phyloP scores from a whole-genome alignment of 2,797 vertebrate genomes.

The Buphagus erythrorhynchus region DNA sequence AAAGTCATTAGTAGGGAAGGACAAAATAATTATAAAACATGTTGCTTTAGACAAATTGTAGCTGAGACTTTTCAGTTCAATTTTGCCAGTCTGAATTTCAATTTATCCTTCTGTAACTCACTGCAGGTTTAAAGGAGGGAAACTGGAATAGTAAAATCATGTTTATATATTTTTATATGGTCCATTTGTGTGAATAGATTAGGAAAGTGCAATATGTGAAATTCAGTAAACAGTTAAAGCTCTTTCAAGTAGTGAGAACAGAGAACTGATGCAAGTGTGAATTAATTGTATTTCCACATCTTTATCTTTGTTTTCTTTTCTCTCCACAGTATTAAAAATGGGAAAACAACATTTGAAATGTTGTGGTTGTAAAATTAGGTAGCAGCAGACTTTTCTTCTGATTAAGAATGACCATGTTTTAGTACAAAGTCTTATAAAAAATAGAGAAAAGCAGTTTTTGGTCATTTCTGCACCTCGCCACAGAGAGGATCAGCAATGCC shows the following conservation, averaged over 20 bases:
- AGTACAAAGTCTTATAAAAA: neutral
- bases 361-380: neutral
- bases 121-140: neutral
- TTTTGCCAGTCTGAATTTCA: neutral
- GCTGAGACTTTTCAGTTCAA: neutral
- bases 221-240: neutral
- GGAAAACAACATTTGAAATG: neutral
- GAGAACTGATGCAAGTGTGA: neutral
- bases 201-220: neutral
- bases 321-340: neutral
- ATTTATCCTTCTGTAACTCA: neutral
- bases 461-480: neutral
- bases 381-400: neutral
- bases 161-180: neutral
- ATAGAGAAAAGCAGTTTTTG: neutral
- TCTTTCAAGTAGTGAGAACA: neutral
- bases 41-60: neutral
- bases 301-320: neutral
- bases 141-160: neutral
- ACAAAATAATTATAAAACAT: slow-evolving; percentile 4
- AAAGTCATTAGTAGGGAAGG: slow-evolving; percentile 8
- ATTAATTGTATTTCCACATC: neutral
- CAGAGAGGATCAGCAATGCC: neutral
- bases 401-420: neutral
- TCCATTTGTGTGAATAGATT: neutral